Evolutionary conservation across 2,113 vertebrate genomes (phyloP), one percentile per base, ranked within the genome.

Genomic region (Xenotilapia longispinis): DNA sequence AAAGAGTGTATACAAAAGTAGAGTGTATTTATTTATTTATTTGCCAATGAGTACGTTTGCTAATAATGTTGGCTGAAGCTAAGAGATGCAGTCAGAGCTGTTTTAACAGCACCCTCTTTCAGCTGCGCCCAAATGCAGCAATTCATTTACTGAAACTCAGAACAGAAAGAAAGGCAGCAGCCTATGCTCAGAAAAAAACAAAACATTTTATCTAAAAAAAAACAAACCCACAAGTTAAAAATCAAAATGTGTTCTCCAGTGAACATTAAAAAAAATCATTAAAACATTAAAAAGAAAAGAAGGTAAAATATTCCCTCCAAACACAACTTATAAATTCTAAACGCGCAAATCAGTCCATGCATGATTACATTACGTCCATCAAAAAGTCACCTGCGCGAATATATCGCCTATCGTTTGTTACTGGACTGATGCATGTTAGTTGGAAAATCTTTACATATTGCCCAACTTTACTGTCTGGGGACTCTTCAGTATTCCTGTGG

Each of bases 161-260:
- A 33, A 33, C 28, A 33, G 28, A 60, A 33, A 31, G 8, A 60
- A 60, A 33, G 15, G 15, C 28, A 0, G 58, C 28, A 63, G 28
- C 58, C 15, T 63, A 33, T 33, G 0, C 6, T 19, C 15, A 36
- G 28, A 33, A 63, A 19, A 60, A 57, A 57, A 23, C 12, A 17
- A 31, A 17, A 2, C 15, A 6, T 7, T 36, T 63, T 11, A 63
- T 63, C 31, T 36, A 63, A 3, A 36, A 10, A 63, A 58, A 33
- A 33, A 19, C n/a, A 33, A 0, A 0, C 4, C 21, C 15, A 36
- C 9, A 63, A 36, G 31, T 63, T 36, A 7, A 63, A n/a, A 63
- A 63, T 36, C 17, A n/a, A n/a, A 63, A 63, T 12, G 58, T 63
- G 28, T 63, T 6, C n/a, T 63, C 58, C 58, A 63, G 31, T 36